Evolutionary conservation across 2,113 vertebrate species (phyloP).

Genomic region (Machaerirhynchus nigripectus): DNA sequence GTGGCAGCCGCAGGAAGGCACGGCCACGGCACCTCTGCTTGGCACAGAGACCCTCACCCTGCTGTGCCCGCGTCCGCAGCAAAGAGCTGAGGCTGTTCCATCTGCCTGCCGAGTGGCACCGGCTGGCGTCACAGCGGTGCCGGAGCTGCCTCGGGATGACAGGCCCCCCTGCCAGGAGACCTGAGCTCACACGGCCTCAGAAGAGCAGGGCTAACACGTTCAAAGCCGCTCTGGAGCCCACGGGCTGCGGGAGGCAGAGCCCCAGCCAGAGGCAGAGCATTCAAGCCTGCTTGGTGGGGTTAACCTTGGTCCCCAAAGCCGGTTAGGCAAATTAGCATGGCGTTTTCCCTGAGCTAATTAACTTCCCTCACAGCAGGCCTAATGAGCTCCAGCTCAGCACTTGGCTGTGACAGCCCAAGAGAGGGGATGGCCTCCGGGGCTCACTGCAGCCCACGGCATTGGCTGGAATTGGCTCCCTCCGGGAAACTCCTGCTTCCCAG

Average conservation of each 20-base stretch:
- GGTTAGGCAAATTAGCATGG: constrained; percentile 49
- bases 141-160: neutral
- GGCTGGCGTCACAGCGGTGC: rapidly evolving
- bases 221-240: neutral
- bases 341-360: constrained; percentile 47
- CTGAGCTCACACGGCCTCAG: rapidly evolving
- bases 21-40: neutral
- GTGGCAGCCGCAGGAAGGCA: neutral
- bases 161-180: neutral
- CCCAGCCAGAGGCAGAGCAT: neutral
- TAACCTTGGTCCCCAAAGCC: constrained; percentile 35
- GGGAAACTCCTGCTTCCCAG: rapidly evolving
- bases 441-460: neutral
- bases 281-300: neutral
- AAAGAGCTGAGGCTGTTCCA: neutral
- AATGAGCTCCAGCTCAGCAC: constrained; percentile 18
- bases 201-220: neutral
- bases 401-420: neutral
- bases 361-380: constrained; percentile 39
- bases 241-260: neutral
- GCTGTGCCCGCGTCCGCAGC: rapidly evolving
- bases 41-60: rapidly evolving
- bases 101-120: neutral
- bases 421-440: neutral
- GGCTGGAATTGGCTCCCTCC: rapidly evolving